Conservation (phyloP, 2,113 vertebrate species). For the Scophthalmus maximus region DNA sequence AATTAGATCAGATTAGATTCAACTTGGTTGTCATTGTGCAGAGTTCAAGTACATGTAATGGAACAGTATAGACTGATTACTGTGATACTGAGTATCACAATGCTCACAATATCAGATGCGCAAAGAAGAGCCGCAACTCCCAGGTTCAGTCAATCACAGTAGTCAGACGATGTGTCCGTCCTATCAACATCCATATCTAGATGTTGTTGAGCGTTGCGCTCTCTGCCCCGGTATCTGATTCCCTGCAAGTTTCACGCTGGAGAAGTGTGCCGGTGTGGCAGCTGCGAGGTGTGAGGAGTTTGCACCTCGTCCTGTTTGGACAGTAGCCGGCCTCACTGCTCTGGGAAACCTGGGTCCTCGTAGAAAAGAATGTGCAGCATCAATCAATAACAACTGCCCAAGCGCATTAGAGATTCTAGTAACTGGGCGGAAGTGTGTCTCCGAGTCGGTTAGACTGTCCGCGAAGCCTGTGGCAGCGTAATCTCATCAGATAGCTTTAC, state of each 20-base stretch:
- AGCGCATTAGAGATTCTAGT: background rate
- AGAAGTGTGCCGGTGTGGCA: slow-evolving; percentile 73
- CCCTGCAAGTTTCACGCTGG: slow-evolving; percentile 1
- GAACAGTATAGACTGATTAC: no score
- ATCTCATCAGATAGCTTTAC: no score
- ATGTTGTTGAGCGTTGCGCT: background rate
- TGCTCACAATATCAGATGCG: no score
- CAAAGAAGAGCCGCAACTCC: background rate
- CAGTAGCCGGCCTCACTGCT: slow-evolving; percentile 71
- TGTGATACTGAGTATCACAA: no score
- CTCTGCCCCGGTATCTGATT: background rate
- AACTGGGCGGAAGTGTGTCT: background rate
- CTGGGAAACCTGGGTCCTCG: slow-evolving; percentile 61
- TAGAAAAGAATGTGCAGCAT: slow-evolving; percentile 2
- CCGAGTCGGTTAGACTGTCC: background rate
- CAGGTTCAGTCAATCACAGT: background rate
- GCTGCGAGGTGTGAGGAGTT: slow-evolving; percentile 77
- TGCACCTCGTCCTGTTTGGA: slow-evolving; percentile 82
- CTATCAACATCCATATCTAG: background rate
- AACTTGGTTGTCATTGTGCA: no score
- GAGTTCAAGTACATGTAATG: no score
- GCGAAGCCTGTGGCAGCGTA: no score
- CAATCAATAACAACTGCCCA: background rate
- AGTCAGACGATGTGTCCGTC: background rate
- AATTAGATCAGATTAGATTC: background rate